Conservation (phyloP, 1,140 invertebrate species). For the Pseudomyrmex cubaensis region DNA sequence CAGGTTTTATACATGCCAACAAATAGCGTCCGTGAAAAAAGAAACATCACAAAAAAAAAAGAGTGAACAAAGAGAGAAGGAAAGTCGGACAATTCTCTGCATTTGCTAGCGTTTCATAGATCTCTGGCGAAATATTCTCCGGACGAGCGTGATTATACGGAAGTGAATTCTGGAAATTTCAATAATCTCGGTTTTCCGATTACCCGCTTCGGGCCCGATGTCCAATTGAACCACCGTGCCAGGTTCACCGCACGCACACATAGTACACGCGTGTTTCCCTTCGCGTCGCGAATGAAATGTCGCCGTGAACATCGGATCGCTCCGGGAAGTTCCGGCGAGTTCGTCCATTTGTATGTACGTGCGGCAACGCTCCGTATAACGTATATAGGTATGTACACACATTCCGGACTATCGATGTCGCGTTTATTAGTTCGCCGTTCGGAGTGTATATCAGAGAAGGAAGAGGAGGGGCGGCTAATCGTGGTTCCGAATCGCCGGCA, state of each 20-base stretch:
- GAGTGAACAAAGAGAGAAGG: neutral
- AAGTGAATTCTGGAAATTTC: slow-evolving; percentile 28
- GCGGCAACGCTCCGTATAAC: neutral
- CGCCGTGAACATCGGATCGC: slow-evolving; percentile 1
- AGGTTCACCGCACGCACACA: neutral
- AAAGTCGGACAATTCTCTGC: slow-evolving; percentile 25
- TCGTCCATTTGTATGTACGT: slow-evolving; percentile 51
- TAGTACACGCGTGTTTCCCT: neutral
- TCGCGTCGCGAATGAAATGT: neutral
- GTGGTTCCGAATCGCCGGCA: neutral
- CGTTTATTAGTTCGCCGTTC: slow-evolving; percentile 67
- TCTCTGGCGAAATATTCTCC: neutral
- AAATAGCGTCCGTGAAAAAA: slow-evolving; percentile 15
- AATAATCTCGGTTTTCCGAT: slow-evolving; percentile 28
- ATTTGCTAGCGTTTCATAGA: neutral
- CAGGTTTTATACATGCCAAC: slow-evolving; percentile 2
- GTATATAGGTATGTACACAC: slow-evolving; percentile 11
- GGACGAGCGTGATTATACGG: neutral
- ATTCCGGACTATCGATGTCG: slow-evolving; percentile 42
- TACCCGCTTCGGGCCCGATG: neutral
- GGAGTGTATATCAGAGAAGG: neutral
- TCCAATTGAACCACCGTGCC: neutral
- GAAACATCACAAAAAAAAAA: too few relatives aligned
- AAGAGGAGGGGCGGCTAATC: neutral
- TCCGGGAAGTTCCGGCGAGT: slow-evolving; percentile 56